Conservation (phyloP, 2,113 vertebrate genomes). For the Nerophis lumbriciformis region DNA sequence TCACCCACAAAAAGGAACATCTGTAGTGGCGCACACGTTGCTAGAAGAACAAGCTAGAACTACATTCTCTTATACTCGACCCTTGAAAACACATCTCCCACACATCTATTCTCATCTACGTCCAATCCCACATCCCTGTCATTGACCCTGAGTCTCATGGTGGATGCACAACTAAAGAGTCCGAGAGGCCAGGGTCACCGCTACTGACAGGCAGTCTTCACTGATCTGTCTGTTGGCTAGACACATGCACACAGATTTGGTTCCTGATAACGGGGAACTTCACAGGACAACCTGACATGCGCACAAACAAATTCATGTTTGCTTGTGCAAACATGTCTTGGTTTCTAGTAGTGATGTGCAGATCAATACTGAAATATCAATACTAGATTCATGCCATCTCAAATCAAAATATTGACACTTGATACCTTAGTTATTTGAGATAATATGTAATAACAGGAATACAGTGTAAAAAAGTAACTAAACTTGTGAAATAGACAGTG, state of each 20-base stretch:
- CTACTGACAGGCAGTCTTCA: constrained; percentile 83
- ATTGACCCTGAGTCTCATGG: constrained; percentile 77
- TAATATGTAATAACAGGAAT: too few relatives aligned
- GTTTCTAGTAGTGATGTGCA: too few relatives aligned
- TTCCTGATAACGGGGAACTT: constrained; percentile 80
- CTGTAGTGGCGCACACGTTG: too few relatives aligned
- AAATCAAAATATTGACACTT: too few relatives aligned
- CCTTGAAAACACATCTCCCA: not conserved
- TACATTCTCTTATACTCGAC: not conserved
- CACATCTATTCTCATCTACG: constrained; percentile 31
- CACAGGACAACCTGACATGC: constrained; percentile 48
- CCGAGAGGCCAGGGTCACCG: constrained; percentile 79
- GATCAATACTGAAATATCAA: too few relatives aligned
- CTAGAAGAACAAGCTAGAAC: too few relatives aligned
- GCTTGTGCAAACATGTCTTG: not conserved
- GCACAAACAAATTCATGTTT: constrained; percentile 8
- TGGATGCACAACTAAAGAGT: constrained; percentile 78
- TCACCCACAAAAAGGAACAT: too few relatives aligned
- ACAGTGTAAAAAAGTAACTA: too few relatives aligned
- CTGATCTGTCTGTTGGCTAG: constrained; percentile 73
- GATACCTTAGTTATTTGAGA: too few relatives aligned
- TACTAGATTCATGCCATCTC: too few relatives aligned
- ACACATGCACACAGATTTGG: constrained; percentile 78
- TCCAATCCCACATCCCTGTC: constrained; percentile 32
- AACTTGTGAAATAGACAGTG: too few relatives aligned